These are phyloP conservation scores for Scleropages formosus DNA, from an alignment of 2,797 vertebrate genomes.

Conservation along the genomic window DNA sequence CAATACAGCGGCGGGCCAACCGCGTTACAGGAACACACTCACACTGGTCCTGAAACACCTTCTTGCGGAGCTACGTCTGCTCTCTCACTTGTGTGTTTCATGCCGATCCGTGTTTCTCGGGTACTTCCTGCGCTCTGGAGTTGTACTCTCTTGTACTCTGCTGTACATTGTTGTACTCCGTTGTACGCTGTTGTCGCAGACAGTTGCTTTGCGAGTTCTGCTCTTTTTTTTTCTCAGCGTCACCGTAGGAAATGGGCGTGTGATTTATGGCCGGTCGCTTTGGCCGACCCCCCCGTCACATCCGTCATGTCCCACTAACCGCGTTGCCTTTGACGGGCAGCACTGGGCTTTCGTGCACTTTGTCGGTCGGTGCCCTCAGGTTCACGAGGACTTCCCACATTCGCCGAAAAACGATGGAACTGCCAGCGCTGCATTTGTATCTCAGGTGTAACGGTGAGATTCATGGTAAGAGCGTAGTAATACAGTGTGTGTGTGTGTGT, in stretches of 20 bases:
- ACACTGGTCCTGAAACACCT: too few species aligned
- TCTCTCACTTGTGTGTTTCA: too few species aligned
- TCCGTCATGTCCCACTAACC: conserved; percentile 9
- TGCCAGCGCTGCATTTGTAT: conserved; percentile 21
- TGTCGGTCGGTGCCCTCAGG: conserved; percentile 1
- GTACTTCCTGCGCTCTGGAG: not conserved
- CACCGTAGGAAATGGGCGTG: not conserved
- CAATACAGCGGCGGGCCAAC: too few species aligned
- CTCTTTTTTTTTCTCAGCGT: not conserved
- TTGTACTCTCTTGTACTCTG: not conserved
- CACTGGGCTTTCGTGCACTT: conserved; percentile 10
- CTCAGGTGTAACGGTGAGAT: too few species aligned
- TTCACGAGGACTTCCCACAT: not conserved
- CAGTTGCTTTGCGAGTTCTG: not conserved
- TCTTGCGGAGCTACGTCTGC: too few species aligned
- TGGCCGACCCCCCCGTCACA: conserved; percentile 14
- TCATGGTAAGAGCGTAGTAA: too few species aligned
- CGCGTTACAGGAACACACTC: too few species aligned
- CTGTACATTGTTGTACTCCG: not conserved
- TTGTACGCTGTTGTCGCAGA: not conserved
- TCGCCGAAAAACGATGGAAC: not conserved
- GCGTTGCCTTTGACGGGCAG: conserved; percentile 3
- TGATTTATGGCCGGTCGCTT: not conserved
- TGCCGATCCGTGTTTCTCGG: too few species aligned
- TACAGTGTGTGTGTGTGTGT: too few species aligned